phyloP scores from a whole-genome alignment of 2,113 vertebrate genomes.

The Amblyopsis rosae region DNA sequence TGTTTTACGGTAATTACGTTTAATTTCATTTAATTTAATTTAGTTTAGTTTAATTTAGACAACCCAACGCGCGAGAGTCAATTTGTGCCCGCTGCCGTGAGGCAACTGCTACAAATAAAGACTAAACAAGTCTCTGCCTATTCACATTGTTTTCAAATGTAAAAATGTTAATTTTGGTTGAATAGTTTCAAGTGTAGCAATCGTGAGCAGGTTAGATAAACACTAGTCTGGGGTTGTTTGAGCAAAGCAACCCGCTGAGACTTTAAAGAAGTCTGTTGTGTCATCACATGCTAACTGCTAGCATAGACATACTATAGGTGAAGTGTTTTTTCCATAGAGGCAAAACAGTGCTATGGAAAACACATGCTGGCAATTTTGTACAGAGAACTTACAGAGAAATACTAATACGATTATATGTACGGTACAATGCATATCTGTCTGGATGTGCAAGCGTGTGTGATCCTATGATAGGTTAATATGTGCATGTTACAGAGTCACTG shows the following conservation, averaged over 20 bases:
- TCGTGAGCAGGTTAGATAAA: too few relatives aligned
- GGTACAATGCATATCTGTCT: conserved; percentile 6
- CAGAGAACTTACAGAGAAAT: neutral
- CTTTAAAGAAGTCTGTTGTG: conserved; percentile 17
- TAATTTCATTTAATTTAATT: neutral
- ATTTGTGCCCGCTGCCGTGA: too few relatives aligned
- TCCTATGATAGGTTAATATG: neutral
- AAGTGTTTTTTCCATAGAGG: neutral
- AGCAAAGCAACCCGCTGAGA: neutral
- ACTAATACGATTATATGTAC: neutral
- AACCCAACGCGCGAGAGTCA: too few relatives aligned
- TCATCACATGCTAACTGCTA: conserved; percentile 16
- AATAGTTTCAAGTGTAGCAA: too few relatives aligned
- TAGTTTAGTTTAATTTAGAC: neutral
- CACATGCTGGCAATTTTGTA: neutral
- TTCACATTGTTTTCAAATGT: too few relatives aligned
- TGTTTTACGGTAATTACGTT: neutral
- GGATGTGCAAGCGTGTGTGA: neutral
- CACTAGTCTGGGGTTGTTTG: neutral
- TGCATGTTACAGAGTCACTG: neutral
- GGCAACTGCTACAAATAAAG: too few relatives aligned
- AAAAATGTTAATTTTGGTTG: too few relatives aligned
- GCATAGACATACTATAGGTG: neutral
- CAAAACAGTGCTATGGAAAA: neutral
- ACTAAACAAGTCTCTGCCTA: too few relatives aligned